These are phyloP conservation scores for Chlorops oryzae DNA, from an alignment of 1,140 invertebrate species.

Conservation along the genomic window DNA sequence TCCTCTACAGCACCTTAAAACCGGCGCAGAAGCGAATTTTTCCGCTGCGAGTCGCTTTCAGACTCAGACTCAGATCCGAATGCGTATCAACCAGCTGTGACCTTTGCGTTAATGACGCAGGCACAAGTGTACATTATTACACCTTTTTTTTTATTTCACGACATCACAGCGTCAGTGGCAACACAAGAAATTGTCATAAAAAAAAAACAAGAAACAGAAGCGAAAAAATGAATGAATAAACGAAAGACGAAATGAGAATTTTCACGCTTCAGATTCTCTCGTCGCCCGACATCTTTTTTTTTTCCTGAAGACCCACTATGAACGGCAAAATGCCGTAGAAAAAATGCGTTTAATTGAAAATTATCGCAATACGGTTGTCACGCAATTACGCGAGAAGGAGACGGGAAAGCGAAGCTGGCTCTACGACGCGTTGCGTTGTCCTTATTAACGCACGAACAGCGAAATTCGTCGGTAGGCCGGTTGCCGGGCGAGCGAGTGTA, in stretches of 20 bases:
- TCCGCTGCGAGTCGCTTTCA: not conserved
- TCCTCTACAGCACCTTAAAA: no score
- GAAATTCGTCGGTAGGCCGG: slow-evolving; percentile 18
- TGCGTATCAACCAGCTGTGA: slow-evolving; percentile 3
- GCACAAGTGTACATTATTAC: not conserved
- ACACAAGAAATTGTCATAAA: no score
- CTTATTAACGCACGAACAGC: slow-evolving; percentile 15
- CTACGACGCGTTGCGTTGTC: slow-evolving; percentile 1
- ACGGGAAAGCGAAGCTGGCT: not conserved
- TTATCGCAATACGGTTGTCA: slow-evolving; percentile 47
- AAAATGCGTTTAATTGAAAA: slow-evolving; percentile 43
- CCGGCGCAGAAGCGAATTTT: not conserved
- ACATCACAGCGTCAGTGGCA: no score
- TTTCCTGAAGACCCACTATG: no score
- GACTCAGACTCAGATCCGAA: no score
- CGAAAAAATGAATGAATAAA: no score
- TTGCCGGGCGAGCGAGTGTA: not conserved
- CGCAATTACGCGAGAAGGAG: slow-evolving; percentile 33
- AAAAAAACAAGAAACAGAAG: no score
- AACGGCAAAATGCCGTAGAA: no score
- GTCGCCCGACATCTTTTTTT: no score
- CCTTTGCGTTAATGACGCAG: not conserved
- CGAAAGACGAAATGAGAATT: no score
- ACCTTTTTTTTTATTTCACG: not conserved
- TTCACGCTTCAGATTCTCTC: no score